Percentiles rank a stretch among this genome's conserved stretches.
These are phyloP conservation scores for Astreopora myriophthalma DNA, from an alignment of 64 coral and sea anemone genomes.

Conservation along the genomic window DNA sequence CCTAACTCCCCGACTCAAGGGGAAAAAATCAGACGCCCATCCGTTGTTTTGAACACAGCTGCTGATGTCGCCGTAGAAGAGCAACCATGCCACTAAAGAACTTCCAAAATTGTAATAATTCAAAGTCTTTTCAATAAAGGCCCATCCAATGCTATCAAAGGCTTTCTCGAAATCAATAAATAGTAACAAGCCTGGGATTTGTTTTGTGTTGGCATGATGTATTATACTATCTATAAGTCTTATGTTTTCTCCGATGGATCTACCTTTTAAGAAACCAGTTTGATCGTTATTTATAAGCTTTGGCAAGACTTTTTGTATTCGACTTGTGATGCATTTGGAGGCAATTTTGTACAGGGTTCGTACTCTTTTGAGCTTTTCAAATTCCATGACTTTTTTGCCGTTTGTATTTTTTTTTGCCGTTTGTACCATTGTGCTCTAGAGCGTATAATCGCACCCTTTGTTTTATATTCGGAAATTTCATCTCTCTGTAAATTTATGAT, in stretches of 20 bases:
- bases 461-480: not conserved
- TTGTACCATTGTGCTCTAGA: not conserved
- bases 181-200: conserved; percentile 4
- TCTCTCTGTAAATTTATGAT: not conserved
- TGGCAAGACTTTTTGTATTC: conserved; percentile 31
- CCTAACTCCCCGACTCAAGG: conserved; percentile 2
- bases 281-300: conserved; percentile 24
- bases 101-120: conserved; percentile 15
- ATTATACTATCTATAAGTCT: conserved; percentile 4
- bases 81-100: not conserved
- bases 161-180: conserved; percentile 55
- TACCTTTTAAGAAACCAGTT: conserved; percentile 36
- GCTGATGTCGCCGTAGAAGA: not conserved
- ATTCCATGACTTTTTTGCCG: not conserved
- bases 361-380: not conserved
- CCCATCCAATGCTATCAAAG: conserved; percentile 28
- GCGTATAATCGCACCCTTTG: not conserved
- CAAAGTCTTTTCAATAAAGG: not conserved
- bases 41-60: conserved; percentile 6
- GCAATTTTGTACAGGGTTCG: not conserved
- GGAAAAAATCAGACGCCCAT: not conserved
- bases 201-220: not conserved
- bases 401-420: not conserved
- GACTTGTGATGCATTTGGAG: conserved; percentile 19
- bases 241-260: conserved; percentile 36